Evolutionary conservation across 2,113 vertebrate genomes (phyloP).

Genomic region (Penelope pileata): DNA sequence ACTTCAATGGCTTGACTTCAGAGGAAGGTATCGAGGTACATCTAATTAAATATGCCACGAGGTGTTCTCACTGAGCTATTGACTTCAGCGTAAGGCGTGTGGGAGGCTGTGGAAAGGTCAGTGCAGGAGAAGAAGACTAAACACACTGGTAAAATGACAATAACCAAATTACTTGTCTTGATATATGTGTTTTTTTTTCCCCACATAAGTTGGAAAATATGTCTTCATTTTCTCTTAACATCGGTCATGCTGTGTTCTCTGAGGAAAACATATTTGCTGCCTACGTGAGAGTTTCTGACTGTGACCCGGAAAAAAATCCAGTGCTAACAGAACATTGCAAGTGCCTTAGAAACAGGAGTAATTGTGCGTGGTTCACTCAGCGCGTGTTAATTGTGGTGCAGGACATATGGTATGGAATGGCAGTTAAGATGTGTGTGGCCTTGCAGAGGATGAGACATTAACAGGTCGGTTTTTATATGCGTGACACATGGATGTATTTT

Average conservation of each 20-base stretch:
- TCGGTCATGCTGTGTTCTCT: background rate
- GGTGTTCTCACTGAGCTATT: background rate
- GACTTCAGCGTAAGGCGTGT: background rate
- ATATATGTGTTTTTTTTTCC: too few relatives aligned
- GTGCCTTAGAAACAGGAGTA: background rate
- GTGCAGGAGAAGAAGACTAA: background rate
- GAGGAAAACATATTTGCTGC: background rate
- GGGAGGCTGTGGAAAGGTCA: background rate
- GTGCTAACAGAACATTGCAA: background rate
- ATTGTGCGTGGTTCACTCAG: background rate
- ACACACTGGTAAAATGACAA: background rate
- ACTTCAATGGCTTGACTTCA: background rate
- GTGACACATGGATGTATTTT: background rate
- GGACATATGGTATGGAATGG: background rate
- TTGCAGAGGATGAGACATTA: background rate
- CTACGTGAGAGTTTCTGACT: background rate
- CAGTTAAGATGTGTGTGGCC: background rate
- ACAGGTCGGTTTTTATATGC: background rate
- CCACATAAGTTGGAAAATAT: too few relatives aligned
- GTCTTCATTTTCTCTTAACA: background rate
- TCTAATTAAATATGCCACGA: background rate
- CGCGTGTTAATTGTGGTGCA: background rate
- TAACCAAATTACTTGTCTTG: background rate
- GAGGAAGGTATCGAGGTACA: background rate
- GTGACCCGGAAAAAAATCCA: background rate